Evolutionary conservation across 2,797 vertebrate species (phyloP), one percentile per base, ranked within the genome.

Genomic region (Enteromius treurensis): DNA sequence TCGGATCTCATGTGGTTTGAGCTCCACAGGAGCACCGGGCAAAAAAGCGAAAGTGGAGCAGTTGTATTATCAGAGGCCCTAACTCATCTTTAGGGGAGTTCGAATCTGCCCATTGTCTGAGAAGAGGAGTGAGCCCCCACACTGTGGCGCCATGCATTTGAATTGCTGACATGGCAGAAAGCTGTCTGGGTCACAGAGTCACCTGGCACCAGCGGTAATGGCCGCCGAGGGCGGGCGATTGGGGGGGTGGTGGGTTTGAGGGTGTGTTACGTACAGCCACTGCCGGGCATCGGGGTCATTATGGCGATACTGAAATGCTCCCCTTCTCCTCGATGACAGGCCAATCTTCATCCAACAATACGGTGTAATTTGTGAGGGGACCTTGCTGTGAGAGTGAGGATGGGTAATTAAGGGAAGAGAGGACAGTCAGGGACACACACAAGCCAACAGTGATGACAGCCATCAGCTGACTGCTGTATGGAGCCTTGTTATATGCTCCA

Each of bases 131-230:
- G 60, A 86, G 82, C 58, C 70, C 70, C 81, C 80, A 62, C 83
- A 89, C 78, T 69, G 86, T 87, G 88, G 88, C 90, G 89, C 91
- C 91, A 77, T 89, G 87, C 85, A 85, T 88, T 84, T 85, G 79
- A 85, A 88, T 88, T 79, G 87, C 91, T 90, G 88, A 92, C 89
- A 89, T 81, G 83, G 90, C 91, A 90, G 86, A 91, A 91, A 85
- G 80, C 85, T 86, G 91, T 92, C 92, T 92, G 91, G 91, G 91
- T 92, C 89, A 90, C 85, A 78, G 82, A 92, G 89, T 91, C 90
- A 91, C 86, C 91, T 91, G 92, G 92, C 92, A 90, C 91, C 92
- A 91, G 87, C n/a, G 81, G 86, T 92, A 93, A 92, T 92, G 87
- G 88, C 79, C 68, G 76, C 83, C 84, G 74, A 74, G 90, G 78